Evolutionary conservation across 2,888 invertebrate genomes (phyloP).

Genomic region (Eupithecia dodoneata): DNA sequence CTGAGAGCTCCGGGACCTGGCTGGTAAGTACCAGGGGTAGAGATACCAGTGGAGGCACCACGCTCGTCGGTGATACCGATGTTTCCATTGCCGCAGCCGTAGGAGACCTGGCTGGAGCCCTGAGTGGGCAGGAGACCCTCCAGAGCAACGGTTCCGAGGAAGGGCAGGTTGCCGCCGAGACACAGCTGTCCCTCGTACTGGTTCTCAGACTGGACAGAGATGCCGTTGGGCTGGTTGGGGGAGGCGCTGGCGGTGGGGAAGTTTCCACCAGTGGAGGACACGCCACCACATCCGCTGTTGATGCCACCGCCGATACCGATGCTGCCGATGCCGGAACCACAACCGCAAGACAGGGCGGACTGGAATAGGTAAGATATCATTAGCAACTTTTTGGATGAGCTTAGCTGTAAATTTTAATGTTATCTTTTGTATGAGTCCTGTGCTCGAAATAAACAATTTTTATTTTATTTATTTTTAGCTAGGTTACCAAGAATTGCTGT

Average conservation of each 20-base stretch:
- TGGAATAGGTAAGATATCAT: not conserved
- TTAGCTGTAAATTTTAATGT: too few species aligned
- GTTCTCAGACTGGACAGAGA: slow-evolving; percentile 39
- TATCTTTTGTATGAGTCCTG: too few species aligned
- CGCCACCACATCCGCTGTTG: slow-evolving; percentile 18
- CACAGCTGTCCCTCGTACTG: slow-evolving; percentile 33
- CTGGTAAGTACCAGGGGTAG: slow-evolving; percentile 16
- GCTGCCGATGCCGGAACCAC: not conserved
- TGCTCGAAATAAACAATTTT: too few species aligned
- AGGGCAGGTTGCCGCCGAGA: slow-evolving; percentile 36
- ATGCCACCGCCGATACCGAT: slow-evolving; percentile 20
- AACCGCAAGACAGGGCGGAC: slow-evolving; percentile 2
- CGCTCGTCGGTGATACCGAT: slow-evolving; percentile 26
- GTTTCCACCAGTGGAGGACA: slow-evolving; percentile 25
- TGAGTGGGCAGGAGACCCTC: slow-evolving; percentile 35
- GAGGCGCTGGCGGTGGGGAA: slow-evolving; percentile 31
- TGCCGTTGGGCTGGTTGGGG: slow-evolving; percentile 29
- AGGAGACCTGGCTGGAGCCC: slow-evolving; percentile 33
- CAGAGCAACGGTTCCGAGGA: slow-evolving; percentile 35
- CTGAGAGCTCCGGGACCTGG: slow-evolving; percentile 10
- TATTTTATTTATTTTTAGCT: too few species aligned
- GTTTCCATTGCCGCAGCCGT: slow-evolving; percentile 35
- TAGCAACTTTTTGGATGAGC: not conserved
- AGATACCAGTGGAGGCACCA: slow-evolving; percentile 21
- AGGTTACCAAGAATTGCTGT: not conserved